phyloP scores from a whole-genome alignment of 2,888 invertebrate genomes.

The Heliconius ethilla region DNA sequence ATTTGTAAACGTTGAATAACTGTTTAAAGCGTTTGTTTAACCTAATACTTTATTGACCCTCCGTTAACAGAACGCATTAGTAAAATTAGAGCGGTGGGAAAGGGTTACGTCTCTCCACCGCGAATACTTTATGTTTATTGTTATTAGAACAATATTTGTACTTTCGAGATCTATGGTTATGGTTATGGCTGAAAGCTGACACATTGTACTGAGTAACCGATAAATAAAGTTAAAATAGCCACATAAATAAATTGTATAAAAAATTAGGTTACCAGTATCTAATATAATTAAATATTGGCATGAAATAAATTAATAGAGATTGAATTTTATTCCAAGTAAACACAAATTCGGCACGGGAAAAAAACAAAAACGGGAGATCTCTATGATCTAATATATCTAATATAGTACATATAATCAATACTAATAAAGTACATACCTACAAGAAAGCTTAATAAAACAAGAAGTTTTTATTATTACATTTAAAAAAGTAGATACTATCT shows the following conservation, averaged over 20 bases:
- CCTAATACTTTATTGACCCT: slow-evolving; percentile 69
- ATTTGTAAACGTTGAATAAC: slow-evolving; percentile 72
- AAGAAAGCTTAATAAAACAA: not conserved
- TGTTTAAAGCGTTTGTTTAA: slow-evolving; percentile 71
- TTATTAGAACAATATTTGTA: slow-evolving; percentile 82
- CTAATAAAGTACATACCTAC: not conserved
- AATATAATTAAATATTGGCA: not conserved
- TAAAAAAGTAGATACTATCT: not conserved
- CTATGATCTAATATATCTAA: too few relatives aligned
- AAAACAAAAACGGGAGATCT: too few relatives aligned
- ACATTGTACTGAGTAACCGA: slow-evolving; percentile 28
- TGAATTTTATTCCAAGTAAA: too few relatives aligned
- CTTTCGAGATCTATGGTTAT: slow-evolving; percentile 75
- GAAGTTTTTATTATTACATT: not conserved
- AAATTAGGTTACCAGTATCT: not conserved
- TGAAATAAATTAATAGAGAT: not conserved
- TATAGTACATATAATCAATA: too few relatives aligned
- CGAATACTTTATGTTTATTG: slow-evolving; percentile 77
- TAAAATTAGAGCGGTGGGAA: slow-evolving; percentile 82
- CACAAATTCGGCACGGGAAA: too few relatives aligned
- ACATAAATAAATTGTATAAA: not conserved
- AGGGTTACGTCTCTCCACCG: slow-evolving; percentile 65
- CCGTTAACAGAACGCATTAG: slow-evolving; percentile 72
- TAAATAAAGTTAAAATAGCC: slow-evolving; percentile 13
- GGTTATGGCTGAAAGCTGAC: slow-evolving; percentile 60